Evolutionary conservation across 2,797 vertebrate genomes (phyloP), one percentile per base, ranked within the genome.

Genomic region (Fistularia commersonii): DNA sequence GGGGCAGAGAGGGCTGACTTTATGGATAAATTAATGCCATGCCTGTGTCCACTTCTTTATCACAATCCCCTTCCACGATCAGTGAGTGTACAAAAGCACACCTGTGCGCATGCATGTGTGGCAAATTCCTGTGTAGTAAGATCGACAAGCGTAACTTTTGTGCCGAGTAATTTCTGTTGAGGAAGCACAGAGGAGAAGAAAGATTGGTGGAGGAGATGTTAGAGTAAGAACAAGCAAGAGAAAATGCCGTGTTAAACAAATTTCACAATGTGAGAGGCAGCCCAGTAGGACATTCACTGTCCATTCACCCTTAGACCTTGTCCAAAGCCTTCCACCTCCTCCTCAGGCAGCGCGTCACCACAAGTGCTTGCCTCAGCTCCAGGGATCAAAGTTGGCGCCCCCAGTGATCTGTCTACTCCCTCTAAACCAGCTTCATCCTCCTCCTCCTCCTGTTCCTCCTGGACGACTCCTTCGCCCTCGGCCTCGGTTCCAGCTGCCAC

Each of bases 231-330:
- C 64, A 72, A 83, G 76, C 68, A 61, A 70, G 77, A 76, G 53
- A 77, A 80, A 53, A 77, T 68, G 70, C 41, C 57, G 51, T 46
- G 73, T 76, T 72, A 54, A 68, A 77, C 52, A 62, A 62, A 74
- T 74, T 81, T 83, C 70, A 81, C 72, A 56, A 80, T 15, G 51
- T 61, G 72, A 68, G 73, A 64, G 64, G 69, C 76, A 58, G 69
- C 65, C 54, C 41, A 31, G 34, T 55, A 37, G 59, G 69, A 74
- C 64, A 54, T 83, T 89, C 80, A 92, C 82, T 91, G 90, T 85
- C 88, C 87, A 34, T 92, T 92, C 75, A 89, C 81, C 66, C 86
- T 85, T 58, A 89, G 74, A 52, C 80, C 86, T 50, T 91, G 88
- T 70, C 70, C 88, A 67, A 90, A 91, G 63, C 48, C 71, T 69